A percentile compares a stretch with the other conserved stretches of the same genome.
Evolutionary conservation across 1,140 invertebrate genomes (phyloP).

Genomic region (Bicyclus anynana): DNA sequence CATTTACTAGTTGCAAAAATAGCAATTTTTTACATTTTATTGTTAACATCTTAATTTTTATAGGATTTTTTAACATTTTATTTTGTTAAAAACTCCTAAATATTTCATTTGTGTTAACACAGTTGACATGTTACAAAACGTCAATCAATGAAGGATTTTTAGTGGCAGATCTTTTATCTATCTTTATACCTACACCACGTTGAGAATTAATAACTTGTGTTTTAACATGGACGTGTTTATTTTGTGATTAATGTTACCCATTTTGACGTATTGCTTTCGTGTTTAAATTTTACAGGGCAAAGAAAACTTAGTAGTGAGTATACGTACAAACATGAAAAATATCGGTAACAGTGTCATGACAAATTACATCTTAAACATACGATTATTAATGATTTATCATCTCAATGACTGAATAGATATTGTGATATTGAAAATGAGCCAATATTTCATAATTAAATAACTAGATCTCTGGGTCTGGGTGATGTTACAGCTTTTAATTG

Average conservation of each 20-base stretch:
- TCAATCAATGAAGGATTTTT: conserved; percentile 17
- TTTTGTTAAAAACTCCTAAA: too few species aligned
- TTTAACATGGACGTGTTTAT: conserved; percentile 34
- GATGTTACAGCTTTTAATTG: too few species aligned
- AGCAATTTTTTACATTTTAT: too few species aligned
- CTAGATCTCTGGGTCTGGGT: too few species aligned
- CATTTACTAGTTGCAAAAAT: too few species aligned
- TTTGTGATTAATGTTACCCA: conserved; percentile 56
- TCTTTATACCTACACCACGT: conserved; percentile 5
- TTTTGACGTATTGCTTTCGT: conserved; percentile 53
- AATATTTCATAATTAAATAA: too few species aligned
- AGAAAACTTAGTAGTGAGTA: conserved; percentile 87
- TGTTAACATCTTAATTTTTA: too few species aligned
- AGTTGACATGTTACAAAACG: conserved; percentile 16
- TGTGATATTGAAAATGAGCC: too few species aligned
- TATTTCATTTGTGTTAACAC: too few species aligned
- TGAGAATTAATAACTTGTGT: conserved; percentile 22
- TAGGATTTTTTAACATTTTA: too few species aligned
- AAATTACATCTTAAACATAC: neutral
- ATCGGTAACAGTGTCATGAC: conserved; percentile 38
- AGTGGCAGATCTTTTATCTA: conserved; percentile 17
- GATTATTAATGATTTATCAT: neutral
- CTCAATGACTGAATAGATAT: too few species aligned
- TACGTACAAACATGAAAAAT: conserved; percentile 33
- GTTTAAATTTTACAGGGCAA: conserved; percentile 82